A percentile compares a stretch with the other conserved stretches of the same genome.
These are phyloP conservation scores for Gari tellinella DNA, from an alignment of 2,888 invertebrate genomes.

Conservation along the genomic window DNA sequence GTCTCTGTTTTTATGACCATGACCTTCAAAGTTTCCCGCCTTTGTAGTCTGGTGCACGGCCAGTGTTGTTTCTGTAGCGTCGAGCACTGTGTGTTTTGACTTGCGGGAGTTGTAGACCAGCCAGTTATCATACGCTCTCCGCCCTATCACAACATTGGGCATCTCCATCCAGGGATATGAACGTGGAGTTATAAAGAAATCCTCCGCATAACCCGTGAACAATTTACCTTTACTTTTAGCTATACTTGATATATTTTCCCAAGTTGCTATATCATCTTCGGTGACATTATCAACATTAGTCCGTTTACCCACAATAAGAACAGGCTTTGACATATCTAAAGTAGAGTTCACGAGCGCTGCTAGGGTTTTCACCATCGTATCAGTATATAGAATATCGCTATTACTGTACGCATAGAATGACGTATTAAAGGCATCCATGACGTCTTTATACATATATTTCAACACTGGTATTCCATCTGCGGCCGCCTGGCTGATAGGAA, in stretches of 20 bases:
- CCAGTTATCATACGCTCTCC: slow-evolving; percentile 79
- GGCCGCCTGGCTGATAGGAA: slow-evolving; percentile 61
- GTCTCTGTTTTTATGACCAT: slow-evolving; percentile 61
- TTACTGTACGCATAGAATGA: slow-evolving; percentile 75
- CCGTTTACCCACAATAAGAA: slow-evolving; percentile 65
- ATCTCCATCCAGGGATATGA: slow-evolving; percentile 74
- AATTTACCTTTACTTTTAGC: slow-evolving; percentile 65
- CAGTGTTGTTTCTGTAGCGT: slow-evolving; percentile 70
- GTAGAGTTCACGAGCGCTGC: slow-evolving; percentile 33
- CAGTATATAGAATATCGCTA: slow-evolving; percentile 76
- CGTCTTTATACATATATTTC: slow-evolving; percentile 75
- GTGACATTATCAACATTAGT: slow-evolving; percentile 72
- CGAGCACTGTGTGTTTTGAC: slow-evolving; percentile 67
- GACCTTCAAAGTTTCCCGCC: slow-evolving; percentile 72
- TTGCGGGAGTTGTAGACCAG: slow-evolving; percentile 71
- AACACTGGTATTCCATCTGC: slow-evolving; percentile 72
- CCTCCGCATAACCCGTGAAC: slow-evolving; percentile 73
- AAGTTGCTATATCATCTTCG: slow-evolving; percentile 54
- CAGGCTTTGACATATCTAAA: slow-evolving; percentile 38
- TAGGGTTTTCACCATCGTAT: slow-evolving; percentile 62
- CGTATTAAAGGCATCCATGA: slow-evolving; percentile 63
- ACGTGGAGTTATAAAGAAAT: slow-evolving; percentile 74
- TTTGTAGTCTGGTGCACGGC: slow-evolving; percentile 78
- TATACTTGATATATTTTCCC: slow-evolving; percentile 48
- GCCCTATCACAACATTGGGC: slow-evolving; percentile 78